Evolutionary conservation across 2,113 vertebrate genomes (phyloP).

Genomic region (Dromaius novaehollandiae): DNA sequence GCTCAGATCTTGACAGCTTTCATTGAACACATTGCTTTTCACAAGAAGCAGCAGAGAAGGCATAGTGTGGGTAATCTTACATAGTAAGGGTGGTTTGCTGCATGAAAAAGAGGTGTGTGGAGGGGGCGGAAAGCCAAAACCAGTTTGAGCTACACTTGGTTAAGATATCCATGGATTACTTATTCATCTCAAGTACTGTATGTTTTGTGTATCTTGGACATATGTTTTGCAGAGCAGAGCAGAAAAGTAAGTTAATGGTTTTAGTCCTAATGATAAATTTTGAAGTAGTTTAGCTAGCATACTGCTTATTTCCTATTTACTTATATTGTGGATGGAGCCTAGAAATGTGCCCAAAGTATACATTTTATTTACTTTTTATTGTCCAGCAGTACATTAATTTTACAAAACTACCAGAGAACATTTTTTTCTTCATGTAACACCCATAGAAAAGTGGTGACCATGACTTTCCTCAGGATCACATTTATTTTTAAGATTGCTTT

Average conservation of each 20-base stretch:
- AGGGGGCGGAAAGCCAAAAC: background rate
- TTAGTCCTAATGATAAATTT: background rate
- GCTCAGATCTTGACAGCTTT: background rate
- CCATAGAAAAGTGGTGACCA: background rate
- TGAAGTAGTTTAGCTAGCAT: background rate
- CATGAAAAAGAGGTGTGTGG: background rate
- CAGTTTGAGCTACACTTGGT: background rate
- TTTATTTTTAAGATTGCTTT: background rate
- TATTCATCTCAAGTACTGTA: background rate
- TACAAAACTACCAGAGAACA: background rate
- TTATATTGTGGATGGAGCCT: background rate
- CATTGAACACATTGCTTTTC: background rate
- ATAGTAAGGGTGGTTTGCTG: background rate
- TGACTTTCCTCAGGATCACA: background rate
- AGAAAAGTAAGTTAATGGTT: slow-evolving; percentile 1
- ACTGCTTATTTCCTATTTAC: background rate
- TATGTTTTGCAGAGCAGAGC: background rate
- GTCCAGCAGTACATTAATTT: background rate
- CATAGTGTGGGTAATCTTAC: rapidly evolving
- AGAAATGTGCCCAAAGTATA: background rate
- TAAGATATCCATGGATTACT: background rate
- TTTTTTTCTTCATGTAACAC: background rate
- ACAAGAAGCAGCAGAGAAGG: background rate
- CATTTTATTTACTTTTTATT: background rate
- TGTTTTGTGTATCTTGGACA: background rate